Base-by-base conservation (phyloP, 1,140 invertebrate species). In the Rhopalosiphum padi region DNA sequence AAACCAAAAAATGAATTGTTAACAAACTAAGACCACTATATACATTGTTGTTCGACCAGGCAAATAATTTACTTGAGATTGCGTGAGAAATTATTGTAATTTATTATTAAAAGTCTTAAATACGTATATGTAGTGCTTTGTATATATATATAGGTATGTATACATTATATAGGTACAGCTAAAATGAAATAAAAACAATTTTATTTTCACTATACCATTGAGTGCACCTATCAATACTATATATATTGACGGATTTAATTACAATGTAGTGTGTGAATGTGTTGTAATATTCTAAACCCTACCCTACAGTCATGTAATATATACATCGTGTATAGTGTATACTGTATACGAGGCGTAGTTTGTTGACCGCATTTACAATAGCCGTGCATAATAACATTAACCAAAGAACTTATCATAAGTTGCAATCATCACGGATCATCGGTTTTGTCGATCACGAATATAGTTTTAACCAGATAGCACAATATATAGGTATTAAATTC, bases 361-460 rank as follows among this genome's bases (percentile, higher is more conserved):
- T 83, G 48, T 93, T 85, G 91, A 93, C 91, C 77, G 91, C 68
- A 55, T 93, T 92, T 92, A 77, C 77, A 48, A 92, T 92, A 83
- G 43, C 77, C 48, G 21, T n/a, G 82, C n/a, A 82, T 37, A 51
- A 77, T 37, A 48, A 83, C 30, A 92, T 82, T 83, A 83, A 43
- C 46, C 30, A 51, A 48, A 46, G n/a, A 48, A 92, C 89, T 90
- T 90, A 90, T 68, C 88, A 41, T 60, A 68, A 68, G 60, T 60
- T 68, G 53, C 55, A 68, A 90, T 90, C 89, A 90, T 90, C 89
- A 90, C 89, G 89, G 89, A 90, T 90, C 55, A 90, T 68, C 89
- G 55, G 55, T 90, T 90, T 60, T 90, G 53, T 90, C 55, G 89
- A 90, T 90, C 89, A 90, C 53, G 89, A 68, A 90, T 89, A 41